These are phyloP conservation scores for Achatina immaculata DNA, from an alignment of 1,140 invertebrate species.

Conservation along the genomic window DNA sequence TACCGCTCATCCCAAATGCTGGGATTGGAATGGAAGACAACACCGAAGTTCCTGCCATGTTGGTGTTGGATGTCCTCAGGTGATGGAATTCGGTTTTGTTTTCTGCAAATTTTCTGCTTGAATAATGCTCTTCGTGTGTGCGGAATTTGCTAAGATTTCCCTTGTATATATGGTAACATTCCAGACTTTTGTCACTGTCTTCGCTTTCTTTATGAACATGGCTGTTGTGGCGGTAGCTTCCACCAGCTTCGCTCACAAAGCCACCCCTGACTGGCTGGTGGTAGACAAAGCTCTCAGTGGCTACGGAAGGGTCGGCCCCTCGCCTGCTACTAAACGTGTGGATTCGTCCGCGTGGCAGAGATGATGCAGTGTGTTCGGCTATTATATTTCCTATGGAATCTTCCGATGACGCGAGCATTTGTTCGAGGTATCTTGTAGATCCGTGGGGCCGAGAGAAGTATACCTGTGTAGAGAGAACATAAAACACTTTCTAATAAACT, in stretches of 20 bases:
- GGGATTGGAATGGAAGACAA: conserved; percentile 11
- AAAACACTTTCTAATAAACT: too few relatives aligned
- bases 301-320: background rate
- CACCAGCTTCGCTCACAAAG: background rate
- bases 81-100: background rate
- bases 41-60: background rate
- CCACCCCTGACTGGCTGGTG: background rate
- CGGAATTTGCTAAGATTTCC: background rate
- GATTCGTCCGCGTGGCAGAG: background rate
- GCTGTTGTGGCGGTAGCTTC: background rate
- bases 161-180: conserved; percentile 17
- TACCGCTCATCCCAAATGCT: background rate
- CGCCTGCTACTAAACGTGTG: too few relatives aligned
- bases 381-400: background rate
- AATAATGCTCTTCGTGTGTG: background rate
- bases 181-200: background rate
- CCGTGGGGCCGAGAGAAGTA: conserved; percentile 8
- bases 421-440: background rate
- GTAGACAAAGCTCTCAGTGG: conserved; percentile 3
- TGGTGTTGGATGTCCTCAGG: background rate
- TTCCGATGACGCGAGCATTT: background rate
- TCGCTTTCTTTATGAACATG: background rate
- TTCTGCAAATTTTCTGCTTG: too few relatives aligned
- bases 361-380: too few relatives aligned
- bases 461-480: conserved; percentile 10